Conservation (phyloP, 1,140 invertebrate genomes). For the Heliconius himera region DNA sequence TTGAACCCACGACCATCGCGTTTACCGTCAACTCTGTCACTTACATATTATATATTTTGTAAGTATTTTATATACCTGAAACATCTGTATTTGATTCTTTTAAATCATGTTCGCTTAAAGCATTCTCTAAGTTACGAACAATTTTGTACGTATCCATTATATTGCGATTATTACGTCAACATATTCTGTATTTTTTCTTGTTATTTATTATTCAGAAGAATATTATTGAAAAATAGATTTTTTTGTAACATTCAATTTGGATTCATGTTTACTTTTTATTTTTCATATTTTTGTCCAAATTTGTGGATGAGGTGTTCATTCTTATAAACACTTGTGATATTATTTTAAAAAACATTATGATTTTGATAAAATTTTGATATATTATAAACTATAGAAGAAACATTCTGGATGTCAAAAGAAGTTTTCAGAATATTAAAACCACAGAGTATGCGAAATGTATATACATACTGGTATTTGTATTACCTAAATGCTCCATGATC, state of each 20-base stretch:
- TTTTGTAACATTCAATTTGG: neutral
- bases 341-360: neutral
- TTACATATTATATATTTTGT: neutral
- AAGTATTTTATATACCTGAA: neutral
- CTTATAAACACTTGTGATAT: neutral
- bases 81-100: neutral
- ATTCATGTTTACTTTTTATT: neutral
- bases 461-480: neutral
- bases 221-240: neutral
- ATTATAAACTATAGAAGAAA: neutral
- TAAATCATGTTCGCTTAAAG: neutral
- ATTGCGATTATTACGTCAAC: neutral
- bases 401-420: neutral
- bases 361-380: neutral
- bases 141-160: slow-evolving; percentile 1
- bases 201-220: neutral
- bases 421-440: neutral
- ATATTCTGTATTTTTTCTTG: neutral
- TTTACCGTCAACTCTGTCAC: neutral
- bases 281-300: neutral
- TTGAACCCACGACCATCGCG: no score
- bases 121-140: neutral
- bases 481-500: neutral
- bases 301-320: neutral
- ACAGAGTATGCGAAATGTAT: neutral